These are phyloP conservation scores for Bombycilla garrulus DNA, from an alignment of 2,113 vertebrate genomes.

Conservation along the genomic window DNA sequence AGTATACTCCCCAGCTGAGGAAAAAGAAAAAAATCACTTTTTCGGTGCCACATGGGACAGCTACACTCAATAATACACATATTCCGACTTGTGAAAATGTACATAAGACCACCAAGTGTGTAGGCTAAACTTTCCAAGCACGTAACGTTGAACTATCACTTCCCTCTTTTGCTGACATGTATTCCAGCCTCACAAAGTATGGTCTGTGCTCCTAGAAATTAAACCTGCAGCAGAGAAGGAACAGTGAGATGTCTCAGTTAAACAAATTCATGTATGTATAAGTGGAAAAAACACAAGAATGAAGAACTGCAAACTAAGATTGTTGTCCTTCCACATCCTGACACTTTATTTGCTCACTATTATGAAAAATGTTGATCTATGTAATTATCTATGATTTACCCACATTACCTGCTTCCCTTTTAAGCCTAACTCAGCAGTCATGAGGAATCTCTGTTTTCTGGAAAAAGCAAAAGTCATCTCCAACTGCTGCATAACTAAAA, in stretches of 20 bases:
- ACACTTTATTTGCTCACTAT: neutral
- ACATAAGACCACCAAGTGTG: neutral
- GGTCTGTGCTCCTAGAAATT: neutral
- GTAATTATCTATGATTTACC: neutral
- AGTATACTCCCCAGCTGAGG: neutral
- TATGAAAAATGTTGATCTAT: neutral
- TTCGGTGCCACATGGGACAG: neutral
- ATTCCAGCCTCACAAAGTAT: neutral
- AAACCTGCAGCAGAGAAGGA: neutral
- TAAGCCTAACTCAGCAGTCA: neutral
- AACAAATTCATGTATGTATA: neutral
- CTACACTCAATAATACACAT: neutral
- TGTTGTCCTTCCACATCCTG: neutral
- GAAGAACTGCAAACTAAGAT: neutral
- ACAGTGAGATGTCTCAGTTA: neutral
- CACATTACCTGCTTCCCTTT: neutral
- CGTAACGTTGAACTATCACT: neutral
- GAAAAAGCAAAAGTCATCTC: neutral
- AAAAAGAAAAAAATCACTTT: neutral
- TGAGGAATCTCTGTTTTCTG: neutral
- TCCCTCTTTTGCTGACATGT: neutral
- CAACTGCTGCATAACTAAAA: neutral
- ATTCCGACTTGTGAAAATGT: neutral
- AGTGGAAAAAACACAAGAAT: neutral
- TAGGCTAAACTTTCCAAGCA: neutral